Evolutionary conservation across 2,797 vertebrate genomes (phyloP).

Genomic region (Lerista edwardsae): DNA sequence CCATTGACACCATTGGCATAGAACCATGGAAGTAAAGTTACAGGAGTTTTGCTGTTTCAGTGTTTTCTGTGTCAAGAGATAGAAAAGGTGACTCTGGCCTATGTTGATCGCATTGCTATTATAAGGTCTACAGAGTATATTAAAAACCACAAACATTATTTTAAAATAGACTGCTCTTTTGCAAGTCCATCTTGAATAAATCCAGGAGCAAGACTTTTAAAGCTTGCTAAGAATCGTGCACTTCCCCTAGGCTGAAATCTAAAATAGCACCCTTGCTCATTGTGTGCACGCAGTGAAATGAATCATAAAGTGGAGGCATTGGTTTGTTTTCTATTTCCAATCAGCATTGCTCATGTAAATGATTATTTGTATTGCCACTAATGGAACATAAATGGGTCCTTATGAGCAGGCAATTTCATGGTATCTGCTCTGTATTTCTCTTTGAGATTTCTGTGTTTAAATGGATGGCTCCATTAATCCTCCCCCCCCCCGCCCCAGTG

Average conservation of each 20-base stretch:
- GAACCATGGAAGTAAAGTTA: too few species aligned
- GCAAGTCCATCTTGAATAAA: neutral
- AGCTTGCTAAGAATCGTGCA: neutral
- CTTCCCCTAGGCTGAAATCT: neutral
- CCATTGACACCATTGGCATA: too few species aligned
- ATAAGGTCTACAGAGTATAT: neutral
- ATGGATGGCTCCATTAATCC: neutral
- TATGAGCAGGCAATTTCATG: constrained; percentile 8
- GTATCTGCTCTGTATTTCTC: neutral
- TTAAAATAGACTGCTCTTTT: neutral
- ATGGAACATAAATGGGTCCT: neutral
- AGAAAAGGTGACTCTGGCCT: neutral
- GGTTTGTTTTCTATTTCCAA: neutral
- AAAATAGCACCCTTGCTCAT: neutral
- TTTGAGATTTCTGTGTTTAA: neutral
- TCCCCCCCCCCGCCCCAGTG: neutral
- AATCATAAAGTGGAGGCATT: constrained; percentile 30
- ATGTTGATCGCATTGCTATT: neutral
- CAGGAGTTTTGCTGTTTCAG: too few species aligned
- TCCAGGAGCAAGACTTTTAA: neutral
- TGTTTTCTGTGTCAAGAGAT: neutral
- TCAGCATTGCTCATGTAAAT: constrained; percentile 1
- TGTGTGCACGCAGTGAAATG: constrained; percentile 36
- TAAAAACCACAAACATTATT: neutral
- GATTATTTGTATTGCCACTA: constrained; percentile 5